These are phyloP conservation scores for Apis florea DNA, from an alignment of 1,140 invertebrate species.

Conservation along the genomic window DNA sequence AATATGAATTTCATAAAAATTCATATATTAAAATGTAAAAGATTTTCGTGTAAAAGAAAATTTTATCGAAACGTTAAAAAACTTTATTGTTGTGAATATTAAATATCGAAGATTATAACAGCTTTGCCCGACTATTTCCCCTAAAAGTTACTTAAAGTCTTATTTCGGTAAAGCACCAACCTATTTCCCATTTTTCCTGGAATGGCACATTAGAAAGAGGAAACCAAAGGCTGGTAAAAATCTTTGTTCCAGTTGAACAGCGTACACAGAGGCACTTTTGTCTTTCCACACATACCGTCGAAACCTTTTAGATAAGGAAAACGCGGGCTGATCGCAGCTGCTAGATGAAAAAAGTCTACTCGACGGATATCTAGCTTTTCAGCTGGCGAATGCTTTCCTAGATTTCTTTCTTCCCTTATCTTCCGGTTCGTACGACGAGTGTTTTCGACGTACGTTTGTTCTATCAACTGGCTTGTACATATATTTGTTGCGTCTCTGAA, in stretches of 20 bases:
- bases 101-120: background rate
- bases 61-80: no score
- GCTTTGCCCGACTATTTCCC: background rate
- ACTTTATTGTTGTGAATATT: no score
- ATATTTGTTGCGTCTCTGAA: no score
- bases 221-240: background rate
- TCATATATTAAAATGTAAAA: no score
- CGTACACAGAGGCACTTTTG: background rate
- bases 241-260: constrained; percentile 9
- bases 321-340: background rate
- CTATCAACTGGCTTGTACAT: background rate
- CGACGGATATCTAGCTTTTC: background rate
- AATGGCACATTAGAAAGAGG: background rate
- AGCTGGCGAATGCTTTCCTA: background rate
- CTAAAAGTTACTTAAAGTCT: background rate
- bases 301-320: constrained; percentile 25
- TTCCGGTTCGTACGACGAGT: background rate
- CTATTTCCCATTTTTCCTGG: background rate
- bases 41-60: no score
- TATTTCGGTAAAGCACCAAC: background rate
- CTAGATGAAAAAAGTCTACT: background rate
- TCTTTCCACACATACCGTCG: background rate
- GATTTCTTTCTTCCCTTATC: background rate
- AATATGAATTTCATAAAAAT: no score
- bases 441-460: background rate